phyloP scores from a whole-genome alignment of 2,797 vertebrate genomes.

The Sebastes hubbsi region DNA sequence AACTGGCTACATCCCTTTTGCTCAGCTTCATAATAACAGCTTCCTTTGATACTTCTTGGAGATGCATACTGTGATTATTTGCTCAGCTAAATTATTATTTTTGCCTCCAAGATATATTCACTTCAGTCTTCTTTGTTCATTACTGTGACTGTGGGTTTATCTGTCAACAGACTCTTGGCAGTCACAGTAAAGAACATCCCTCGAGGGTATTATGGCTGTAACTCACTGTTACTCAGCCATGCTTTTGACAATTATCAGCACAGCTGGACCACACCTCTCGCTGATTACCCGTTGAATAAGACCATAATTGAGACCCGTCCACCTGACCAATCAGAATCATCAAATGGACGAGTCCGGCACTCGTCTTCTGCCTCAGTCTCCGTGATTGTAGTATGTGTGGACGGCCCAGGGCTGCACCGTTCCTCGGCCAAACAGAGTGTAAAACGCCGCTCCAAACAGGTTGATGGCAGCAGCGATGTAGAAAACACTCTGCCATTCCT shows the following conservation, averaged over 20 bases:
- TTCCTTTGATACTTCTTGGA: neutral
- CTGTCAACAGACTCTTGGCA: neutral
- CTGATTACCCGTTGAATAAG: neutral
- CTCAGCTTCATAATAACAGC: neutral
- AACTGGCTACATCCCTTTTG: neutral
- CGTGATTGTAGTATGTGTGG: constrained; percentile 72
- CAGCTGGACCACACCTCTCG: neutral
- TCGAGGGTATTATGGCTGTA: neutral
- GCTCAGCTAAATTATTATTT: neutral
- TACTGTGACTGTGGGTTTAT: neutral
- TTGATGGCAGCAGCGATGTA: constrained; percentile 94
- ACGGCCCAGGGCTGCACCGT: constrained; percentile 93
- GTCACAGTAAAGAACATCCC: constrained; percentile 7
- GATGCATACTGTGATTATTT: neutral
- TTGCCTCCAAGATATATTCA: neutral
- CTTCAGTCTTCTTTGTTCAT: neutral
- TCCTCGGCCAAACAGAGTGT: constrained; percentile 89
- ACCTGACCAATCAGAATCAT: neutral
- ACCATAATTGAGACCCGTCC: neutral
- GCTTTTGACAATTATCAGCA: neutral
- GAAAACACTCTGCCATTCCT: constrained; percentile 95
- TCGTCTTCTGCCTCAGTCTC: constrained; percentile 70
- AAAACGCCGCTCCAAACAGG: constrained; percentile 91
- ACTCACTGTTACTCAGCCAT: neutral
- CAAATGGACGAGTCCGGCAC: neutral